Evolutionary conservation across 2,797 vertebrate genomes (phyloP).

Genomic region (Helicolenus hilgendorfi): DNA sequence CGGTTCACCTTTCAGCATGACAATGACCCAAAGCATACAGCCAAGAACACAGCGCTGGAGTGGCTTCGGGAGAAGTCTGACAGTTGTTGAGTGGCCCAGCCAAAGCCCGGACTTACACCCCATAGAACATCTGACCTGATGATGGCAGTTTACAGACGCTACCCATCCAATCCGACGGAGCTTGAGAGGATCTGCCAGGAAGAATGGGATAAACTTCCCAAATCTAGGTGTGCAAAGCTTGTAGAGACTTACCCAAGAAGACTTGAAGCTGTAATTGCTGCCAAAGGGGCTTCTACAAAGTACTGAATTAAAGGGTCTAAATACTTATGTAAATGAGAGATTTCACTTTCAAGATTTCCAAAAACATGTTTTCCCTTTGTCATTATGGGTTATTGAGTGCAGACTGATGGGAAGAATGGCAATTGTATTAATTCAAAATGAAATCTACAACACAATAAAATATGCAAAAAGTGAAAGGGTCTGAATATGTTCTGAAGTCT

Average conservation of each 20-base stretch:
- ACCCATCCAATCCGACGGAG: background rate
- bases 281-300: background rate
- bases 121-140: background rate
- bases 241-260: background rate
- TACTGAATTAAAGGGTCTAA: background rate
- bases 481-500: background rate
- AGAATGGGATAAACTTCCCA: constrained; percentile 1
- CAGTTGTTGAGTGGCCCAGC: background rate
- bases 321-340: background rate
- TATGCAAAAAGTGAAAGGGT: background rate
- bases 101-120: background rate
- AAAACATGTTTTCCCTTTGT: background rate
- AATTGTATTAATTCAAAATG: background rate
- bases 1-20: background rate
- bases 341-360: background rate
- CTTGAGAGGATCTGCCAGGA: background rate
- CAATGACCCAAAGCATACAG: background rate
- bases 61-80: background rate
- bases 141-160: background rate
- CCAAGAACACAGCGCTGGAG: background rate
- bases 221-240: constrained; percentile 15
- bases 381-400: background rate
- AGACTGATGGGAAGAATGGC: background rate
- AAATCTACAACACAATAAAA: background rate
- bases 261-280: background rate